These are phyloP conservation scores for Leucania comma DNA, from an alignment of 2,888 invertebrate genomes.

Conservation along the genomic window DNA sequence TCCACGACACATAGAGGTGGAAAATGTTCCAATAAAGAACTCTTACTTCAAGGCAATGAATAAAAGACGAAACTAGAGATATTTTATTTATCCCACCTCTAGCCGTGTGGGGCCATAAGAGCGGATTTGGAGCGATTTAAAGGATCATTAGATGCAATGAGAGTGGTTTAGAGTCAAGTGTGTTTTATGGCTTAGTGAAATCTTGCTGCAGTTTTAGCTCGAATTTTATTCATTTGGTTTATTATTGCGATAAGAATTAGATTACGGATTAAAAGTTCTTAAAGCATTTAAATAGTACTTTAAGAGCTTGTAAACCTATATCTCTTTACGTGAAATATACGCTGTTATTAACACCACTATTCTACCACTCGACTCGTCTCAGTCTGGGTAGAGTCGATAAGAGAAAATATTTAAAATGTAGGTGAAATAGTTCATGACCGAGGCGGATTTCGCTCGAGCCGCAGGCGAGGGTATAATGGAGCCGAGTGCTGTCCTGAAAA, in stretches of 20 bases:
- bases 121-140: conserved; percentile 37
- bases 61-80: conserved; percentile 59
- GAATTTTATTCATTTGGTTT: conserved; percentile 27
- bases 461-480: too few species aligned
- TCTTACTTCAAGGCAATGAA: conserved; percentile 54
- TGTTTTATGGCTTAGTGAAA: conserved; percentile 42
- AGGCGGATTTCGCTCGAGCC: too few species aligned
- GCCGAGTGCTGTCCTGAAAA: too few species aligned
- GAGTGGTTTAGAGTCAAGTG: conserved; percentile 31
- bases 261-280: not conserved
- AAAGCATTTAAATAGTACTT: not conserved
- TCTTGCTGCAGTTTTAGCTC: not conserved
- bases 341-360: not conserved
- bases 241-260: not conserved
- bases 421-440: too few species aligned
- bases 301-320: too few species aligned
- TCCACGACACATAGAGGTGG: conserved; percentile 30
- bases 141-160: conserved; percentile 34
- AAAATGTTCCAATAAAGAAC: conserved; percentile 62
- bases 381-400: too few species aligned
- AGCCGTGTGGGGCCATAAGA: conserved; percentile 50
- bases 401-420: too few species aligned
- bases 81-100: conserved; percentile 59
- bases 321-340: too few species aligned
- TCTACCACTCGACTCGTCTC: too few species aligned